These are phyloP conservation scores for Stegastes partitus DNA, from an alignment of 2,113 vertebrate genomes.

Conservation along the genomic window DNA sequence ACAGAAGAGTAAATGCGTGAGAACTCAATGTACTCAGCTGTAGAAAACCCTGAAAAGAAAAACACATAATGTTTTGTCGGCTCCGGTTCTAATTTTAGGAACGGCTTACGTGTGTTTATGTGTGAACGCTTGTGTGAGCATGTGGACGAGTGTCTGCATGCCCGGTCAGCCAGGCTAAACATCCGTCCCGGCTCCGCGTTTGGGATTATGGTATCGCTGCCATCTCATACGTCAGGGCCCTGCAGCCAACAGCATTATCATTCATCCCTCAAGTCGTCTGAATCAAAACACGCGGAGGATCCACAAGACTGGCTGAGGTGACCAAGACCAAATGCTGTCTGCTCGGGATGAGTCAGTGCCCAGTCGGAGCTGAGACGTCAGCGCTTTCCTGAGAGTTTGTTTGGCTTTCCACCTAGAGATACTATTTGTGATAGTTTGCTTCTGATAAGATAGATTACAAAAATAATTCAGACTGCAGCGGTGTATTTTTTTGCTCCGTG, in stretches of 20 bases:
- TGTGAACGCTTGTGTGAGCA: conserved; percentile 28
- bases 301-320: conserved; percentile 28
- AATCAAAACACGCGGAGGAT: conserved; percentile 47
- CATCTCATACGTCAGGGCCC: conserved; percentile 58
- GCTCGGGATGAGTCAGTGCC: conserved; percentile 56
- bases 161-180: conserved; percentile 53
- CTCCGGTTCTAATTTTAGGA: conserved; percentile 37
- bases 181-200: conserved; percentile 46
- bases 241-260: conserved; percentile 37
- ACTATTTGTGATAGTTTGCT: neutral
- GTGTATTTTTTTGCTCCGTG: neutral
- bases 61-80: neutral
- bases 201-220: conserved; percentile 45
- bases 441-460: conserved; percentile 1
- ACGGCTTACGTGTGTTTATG: neutral
- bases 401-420: conserved; percentile 12
- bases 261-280: conserved; percentile 35
- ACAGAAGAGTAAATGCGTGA: conserved; percentile 10
- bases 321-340: conserved; percentile 47
- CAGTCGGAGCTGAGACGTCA: conserved; percentile 36
- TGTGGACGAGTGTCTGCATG: conserved; percentile 9
- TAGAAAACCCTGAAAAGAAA: conserved; percentile 6
- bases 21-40: neutral
- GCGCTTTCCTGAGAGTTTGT: conserved; percentile 10
- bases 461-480: neutral